Percentiles rank a stretch among this genome's conserved stretches.
These are phyloP conservation scores for Leptonema lineaticorne DNA, from an alignment of 1,140 invertebrate genomes.

Conservation along the genomic window DNA sequence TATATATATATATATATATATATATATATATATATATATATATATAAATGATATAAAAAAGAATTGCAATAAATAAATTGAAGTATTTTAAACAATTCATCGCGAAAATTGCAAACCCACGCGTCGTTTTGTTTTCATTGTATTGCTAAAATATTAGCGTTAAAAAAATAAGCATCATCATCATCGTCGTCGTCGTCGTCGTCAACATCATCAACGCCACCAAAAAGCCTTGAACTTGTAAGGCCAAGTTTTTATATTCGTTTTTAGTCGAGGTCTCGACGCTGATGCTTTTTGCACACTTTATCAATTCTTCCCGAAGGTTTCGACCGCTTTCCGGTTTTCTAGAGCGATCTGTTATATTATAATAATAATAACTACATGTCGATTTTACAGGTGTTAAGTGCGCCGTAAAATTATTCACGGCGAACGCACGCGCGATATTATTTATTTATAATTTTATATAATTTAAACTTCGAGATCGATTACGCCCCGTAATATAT, in stretches of 20 bases:
- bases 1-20: too few species aligned
- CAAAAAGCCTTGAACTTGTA: constrained; percentile 24
- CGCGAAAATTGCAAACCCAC: background rate
- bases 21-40: too few species aligned
- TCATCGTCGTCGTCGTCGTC: too few species aligned
- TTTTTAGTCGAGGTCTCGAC: background rate
- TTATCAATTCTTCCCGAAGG: constrained; percentile 1
- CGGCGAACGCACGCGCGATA: too few species aligned
- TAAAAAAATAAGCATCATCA: constrained; percentile 12
- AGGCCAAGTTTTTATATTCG: constrained; percentile 24
- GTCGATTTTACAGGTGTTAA: too few species aligned
- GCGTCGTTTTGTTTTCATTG: constrained; percentile 3
- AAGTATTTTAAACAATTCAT: too few species aligned
- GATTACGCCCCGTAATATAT: too few species aligned
- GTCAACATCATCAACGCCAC: background rate
- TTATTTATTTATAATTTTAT: too few species aligned
- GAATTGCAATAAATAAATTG: too few species aligned
- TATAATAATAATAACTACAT: background rate
- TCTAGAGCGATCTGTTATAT: constrained; percentile 3
- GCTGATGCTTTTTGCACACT: background rate
- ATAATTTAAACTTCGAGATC: too few species aligned
- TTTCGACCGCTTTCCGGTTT: constrained; percentile 11
- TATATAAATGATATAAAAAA: too few species aligned
- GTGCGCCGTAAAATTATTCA: too few species aligned
- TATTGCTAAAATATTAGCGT: background rate